Evolutionary conservation across 1,140 invertebrate genomes (phyloP), one percentile per base, ranked within the genome.

Genomic region (Drosophila takahashii): DNA sequence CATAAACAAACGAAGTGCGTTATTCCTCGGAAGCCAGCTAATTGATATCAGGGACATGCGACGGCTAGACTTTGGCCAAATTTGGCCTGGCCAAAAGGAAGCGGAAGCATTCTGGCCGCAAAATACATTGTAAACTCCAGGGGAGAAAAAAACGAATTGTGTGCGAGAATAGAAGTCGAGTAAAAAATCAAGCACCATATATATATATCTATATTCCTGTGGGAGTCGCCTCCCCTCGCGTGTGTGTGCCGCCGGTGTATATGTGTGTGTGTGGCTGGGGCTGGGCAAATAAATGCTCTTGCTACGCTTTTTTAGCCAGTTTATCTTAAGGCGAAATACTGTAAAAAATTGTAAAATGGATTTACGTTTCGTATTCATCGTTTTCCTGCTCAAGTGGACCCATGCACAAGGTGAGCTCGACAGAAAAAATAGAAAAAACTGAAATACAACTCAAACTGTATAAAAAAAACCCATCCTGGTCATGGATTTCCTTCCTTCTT

Each of bases 311-410:
- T 90, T 89, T 85, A 90, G 84, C 80, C 85, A 85, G 83, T 90
- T 81, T 81, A 90, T 90, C 85, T 90, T 77, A 74, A 81, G 81
- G 72, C 85, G 77, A 90, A 85, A 72, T 86, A 89, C 85, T 90
- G 81, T 84, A 76, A 86, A 90, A 73, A 79, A 75, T 75, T 79
- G 79, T 73, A 84, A 91, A 81, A 91, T 91, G 90, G 90, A 91
- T 91, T 81, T 91, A 85, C 83, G 90, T 79, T 90, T 91, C 81
- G 76, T 91, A 79, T 89, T 91, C 90, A 91, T 91, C 83, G 79
- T 91, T 78, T 89, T 91, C 65, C 80, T 91, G 76, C 83, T 91
- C 69, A 91, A 91, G 84, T 91, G 90, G 90, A 91, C 83, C 58
- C 72, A 91, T 89, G 90, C 86, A 77, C 90, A 91, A 91, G 90